These are phyloP conservation scores for Muntiacus muntjak DNA, from an alignment of 2,113 vertebrate genomes.

Conservation along the genomic window DNA sequence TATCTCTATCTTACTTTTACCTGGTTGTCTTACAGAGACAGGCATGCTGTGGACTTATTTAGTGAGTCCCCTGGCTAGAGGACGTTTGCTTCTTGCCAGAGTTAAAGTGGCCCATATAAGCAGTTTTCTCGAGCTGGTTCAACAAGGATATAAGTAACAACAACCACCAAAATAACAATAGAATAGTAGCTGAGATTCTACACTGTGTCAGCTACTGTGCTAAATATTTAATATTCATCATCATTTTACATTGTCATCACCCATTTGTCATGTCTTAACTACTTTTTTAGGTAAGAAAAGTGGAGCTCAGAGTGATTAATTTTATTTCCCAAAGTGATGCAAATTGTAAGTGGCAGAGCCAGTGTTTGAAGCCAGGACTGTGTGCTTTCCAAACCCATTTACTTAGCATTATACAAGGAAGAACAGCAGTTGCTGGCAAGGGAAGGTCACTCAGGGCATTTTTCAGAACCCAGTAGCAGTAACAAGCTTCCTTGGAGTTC, in stretches of 20 bases:
- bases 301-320: constrained; percentile 32
- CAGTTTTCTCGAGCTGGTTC: background rate
- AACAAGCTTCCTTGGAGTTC: background rate
- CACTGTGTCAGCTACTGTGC: background rate
- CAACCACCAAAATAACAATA: background rate
- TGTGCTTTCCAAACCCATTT: background rate
- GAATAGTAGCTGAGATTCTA: background rate
- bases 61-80: background rate
- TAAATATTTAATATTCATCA: background rate
- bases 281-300: constrained; percentile 19
- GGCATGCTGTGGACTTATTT: background rate
- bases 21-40: constrained; percentile 10
- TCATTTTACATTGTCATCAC: background rate
- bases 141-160: constrained; percentile 9
- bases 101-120: constrained; percentile 41
- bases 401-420: background rate
- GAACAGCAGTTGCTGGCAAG: constrained; percentile 9
- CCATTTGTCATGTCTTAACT: background rate
- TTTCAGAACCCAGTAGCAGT: constrained; percentile 26
- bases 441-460: background rate
- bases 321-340: constrained; percentile 41
- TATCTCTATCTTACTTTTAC: background rate
- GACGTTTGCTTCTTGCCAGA: background rate
- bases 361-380: background rate
- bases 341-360: constrained; percentile 36